A percentile compares a stretch with the other conserved stretches of the same genome.
Evolutionary conservation across 1,140 invertebrate species (phyloP).

Genomic region (Bombus huntii): DNA sequence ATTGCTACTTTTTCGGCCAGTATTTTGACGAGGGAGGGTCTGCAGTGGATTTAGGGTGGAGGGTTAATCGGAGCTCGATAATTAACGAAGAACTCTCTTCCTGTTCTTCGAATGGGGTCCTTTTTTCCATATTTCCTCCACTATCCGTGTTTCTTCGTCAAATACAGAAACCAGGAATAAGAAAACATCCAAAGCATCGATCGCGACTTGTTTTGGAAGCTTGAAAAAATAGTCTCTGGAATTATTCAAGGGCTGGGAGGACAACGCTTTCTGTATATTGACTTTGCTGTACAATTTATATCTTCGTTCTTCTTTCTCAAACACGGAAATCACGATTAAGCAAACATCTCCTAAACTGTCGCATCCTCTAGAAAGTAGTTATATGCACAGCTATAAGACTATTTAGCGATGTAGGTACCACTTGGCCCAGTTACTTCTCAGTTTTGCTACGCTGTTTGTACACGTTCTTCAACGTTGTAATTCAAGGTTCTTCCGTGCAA

Average conservation of each 20-base stretch:
- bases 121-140: background rate
- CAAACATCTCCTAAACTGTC: background rate
- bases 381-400: background rate
- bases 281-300: background rate
- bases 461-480: background rate
- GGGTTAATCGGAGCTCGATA: background rate
- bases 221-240: no score
- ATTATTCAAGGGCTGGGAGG: background rate
- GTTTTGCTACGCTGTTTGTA: constrained; percentile 10
- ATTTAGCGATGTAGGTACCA: background rate
- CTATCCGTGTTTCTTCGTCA: background rate
- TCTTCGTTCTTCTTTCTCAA: background rate
- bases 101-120: background rate
- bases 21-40: background rate
- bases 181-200: background rate
- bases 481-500: background rate
- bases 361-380: background rate
- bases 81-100: background rate
- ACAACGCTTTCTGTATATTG: background rate
- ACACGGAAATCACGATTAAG: background rate
- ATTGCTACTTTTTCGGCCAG: background rate
- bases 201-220: background rate
- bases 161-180: background rate
- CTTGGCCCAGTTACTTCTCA: constrained; percentile 5
- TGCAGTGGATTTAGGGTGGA: background rate